Conservation (phyloP, 2,113 vertebrate genomes). For the Patagioenas fasciata region DNA sequence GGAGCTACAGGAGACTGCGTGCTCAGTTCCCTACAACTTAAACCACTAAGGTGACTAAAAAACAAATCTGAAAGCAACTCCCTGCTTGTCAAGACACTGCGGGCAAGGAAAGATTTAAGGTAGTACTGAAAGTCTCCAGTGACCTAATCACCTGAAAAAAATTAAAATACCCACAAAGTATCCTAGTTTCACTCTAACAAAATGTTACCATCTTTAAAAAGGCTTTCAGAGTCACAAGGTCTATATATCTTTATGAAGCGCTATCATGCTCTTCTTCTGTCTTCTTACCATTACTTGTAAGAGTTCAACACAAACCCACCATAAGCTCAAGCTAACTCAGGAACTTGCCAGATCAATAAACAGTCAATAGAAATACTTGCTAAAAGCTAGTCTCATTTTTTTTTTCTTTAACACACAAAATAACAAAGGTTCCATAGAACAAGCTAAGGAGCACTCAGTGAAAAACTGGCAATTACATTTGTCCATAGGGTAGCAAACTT, state of each 20-base stretch:
- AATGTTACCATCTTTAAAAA: neutral
- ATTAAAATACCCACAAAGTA: neutral
- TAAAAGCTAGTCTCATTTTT: neutral
- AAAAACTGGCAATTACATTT: neutral
- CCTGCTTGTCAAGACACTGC: neutral
- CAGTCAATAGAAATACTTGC: neutral
- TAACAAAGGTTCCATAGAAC: neutral
- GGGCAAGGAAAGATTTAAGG: neutral
- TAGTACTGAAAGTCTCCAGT: neutral
- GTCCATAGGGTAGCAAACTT: neutral
- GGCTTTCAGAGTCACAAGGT: neutral
- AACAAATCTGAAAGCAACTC: neutral
- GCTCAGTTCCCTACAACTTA: neutral
- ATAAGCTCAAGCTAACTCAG: neutral
- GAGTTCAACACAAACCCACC: neutral
- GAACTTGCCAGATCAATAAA: neutral
- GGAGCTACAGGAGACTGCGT: neutral
- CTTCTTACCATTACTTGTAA: neutral
- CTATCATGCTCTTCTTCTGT: neutral
- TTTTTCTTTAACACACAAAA: neutral
- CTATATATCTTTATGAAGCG: neutral
- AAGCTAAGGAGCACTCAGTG: neutral
- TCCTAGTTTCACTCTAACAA: neutral
- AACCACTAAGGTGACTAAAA: neutral
- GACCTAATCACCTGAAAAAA: neutral